Percentiles rank a stretch among this genome's conserved stretches.
phyloP scores from a whole-genome alignment of 2,113 vertebrate species.

The Anolis carolinensis region DNA sequence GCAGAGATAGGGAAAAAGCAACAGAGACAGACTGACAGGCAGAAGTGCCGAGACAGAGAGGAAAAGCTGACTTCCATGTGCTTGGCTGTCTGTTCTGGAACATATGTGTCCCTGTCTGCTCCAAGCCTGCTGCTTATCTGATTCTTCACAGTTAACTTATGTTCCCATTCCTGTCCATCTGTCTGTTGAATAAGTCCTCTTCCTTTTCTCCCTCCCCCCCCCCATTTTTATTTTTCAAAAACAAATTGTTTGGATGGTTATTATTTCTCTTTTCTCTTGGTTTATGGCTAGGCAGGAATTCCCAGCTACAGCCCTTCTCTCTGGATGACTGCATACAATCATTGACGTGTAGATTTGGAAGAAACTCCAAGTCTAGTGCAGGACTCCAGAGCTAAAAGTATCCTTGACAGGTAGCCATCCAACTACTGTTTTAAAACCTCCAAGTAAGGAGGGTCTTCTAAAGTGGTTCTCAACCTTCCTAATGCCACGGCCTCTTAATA shows the following conservation, averaged over 20 bases:
- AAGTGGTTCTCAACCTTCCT: too few relatives aligned
- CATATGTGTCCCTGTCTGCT: constrained; percentile 80
- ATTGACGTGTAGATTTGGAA: too few relatives aligned
- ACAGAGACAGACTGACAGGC: neutral
- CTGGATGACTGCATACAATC: neutral
- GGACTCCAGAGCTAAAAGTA: too few relatives aligned
- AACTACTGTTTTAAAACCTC: too few relatives aligned
- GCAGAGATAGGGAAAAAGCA: neutral
- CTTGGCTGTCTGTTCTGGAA: constrained; percentile 62
- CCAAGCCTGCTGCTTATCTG: constrained; percentile 81
- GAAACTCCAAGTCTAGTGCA: too few relatives aligned
- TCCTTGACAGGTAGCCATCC: too few relatives aligned
- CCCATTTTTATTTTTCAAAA: neutral
- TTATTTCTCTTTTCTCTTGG: neutral
- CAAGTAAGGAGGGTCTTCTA: too few relatives aligned
- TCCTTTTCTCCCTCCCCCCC: constrained; percentile 28
- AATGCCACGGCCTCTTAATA: too few relatives aligned
- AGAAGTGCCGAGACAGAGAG: neutral
- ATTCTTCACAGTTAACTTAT: constrained; percentile 83
- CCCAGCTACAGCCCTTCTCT: neutral
- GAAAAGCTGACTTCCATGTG: neutral
- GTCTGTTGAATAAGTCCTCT: constrained; percentile 55
- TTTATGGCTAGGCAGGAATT: neutral
- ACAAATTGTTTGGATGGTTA: neutral
- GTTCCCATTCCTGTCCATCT: constrained; percentile 79